Evolutionary conservation across 2,797 vertebrate genomes (phyloP).

Genomic region (Lemur catta): DNA sequence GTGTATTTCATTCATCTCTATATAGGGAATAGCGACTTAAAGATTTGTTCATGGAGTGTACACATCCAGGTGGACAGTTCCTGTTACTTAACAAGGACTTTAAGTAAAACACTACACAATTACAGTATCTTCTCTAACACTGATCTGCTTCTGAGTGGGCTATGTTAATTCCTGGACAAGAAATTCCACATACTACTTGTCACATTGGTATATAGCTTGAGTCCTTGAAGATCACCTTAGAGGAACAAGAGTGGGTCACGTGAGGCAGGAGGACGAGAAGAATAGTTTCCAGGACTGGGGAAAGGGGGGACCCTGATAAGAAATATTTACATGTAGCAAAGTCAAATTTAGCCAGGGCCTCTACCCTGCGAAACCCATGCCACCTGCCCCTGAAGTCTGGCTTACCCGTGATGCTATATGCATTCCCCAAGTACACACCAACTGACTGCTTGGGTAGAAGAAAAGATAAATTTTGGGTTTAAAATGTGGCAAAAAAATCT

Average conservation of each 20-base stretch:
- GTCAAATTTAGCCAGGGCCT: not conserved
- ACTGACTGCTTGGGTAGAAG: not conserved
- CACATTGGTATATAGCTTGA: not conserved
- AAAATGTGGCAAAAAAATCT: not conserved
- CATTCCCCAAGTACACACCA: not conserved
- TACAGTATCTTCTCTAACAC: not conserved
- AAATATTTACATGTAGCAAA: slow-evolving; percentile 5
- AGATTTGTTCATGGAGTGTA: not conserved
- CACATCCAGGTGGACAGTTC: not conserved
- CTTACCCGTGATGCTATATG: not conserved
- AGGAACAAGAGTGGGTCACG: not conserved
- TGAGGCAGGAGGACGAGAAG: not conserved
- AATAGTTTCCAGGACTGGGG: not conserved
- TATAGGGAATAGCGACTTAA: not conserved
- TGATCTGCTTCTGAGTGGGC: not conserved
- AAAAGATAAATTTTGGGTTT: not conserved
- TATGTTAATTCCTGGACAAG: not conserved
- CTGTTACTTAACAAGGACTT: slow-evolving; percentile 23
- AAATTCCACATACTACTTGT: not conserved
- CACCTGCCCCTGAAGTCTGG: not conserved
- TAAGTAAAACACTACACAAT: not conserved
- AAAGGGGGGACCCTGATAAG: not conserved
- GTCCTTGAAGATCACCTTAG: not conserved
- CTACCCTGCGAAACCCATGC: not conserved
- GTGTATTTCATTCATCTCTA: not conserved